phyloP scores from a whole-genome alignment of 1,140 invertebrate species.

The Halesus radiatus region DNA sequence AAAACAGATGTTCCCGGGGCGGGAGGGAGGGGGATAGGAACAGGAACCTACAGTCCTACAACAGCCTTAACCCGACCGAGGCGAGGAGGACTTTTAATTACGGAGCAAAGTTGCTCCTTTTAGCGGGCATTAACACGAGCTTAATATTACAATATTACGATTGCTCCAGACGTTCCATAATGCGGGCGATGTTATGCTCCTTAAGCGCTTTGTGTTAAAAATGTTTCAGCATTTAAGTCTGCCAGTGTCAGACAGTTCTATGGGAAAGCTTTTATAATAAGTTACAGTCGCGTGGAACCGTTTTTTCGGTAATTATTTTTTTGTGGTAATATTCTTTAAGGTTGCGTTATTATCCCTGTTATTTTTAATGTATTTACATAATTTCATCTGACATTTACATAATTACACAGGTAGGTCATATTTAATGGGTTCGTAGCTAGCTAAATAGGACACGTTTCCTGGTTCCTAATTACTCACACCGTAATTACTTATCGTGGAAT shows the following conservation, averaged over 20 bases:
- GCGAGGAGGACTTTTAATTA: conserved; percentile 34
- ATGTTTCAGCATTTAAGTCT: background rate
- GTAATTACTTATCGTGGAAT: too few species aligned
- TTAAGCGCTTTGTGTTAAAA: background rate
- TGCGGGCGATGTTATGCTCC: background rate
- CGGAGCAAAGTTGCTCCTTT: conserved; percentile 21
- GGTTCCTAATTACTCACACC: too few species aligned
- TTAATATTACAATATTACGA: conserved; percentile 35
- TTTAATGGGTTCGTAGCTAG: too few species aligned
- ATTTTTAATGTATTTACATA: too few species aligned
- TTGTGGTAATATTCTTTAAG: background rate
- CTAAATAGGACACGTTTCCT: too few species aligned
- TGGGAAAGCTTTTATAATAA: too few species aligned
- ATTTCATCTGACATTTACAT: too few species aligned
- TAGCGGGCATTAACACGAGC: conserved; percentile 32
- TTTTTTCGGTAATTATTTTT: background rate
- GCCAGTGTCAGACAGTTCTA: background rate
- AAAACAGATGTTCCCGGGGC: conserved; percentile 22
- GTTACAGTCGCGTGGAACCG: too few species aligned
- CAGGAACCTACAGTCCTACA: too few species aligned
- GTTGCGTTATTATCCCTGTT: too few species aligned
- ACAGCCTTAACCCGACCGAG: background rate
- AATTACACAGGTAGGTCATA: too few species aligned
- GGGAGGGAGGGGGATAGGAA: too few species aligned
- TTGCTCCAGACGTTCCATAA: conserved; percentile 17